Conservation (phyloP, 2,113 vertebrate genomes). For the Tetrao urogallus region DNA sequence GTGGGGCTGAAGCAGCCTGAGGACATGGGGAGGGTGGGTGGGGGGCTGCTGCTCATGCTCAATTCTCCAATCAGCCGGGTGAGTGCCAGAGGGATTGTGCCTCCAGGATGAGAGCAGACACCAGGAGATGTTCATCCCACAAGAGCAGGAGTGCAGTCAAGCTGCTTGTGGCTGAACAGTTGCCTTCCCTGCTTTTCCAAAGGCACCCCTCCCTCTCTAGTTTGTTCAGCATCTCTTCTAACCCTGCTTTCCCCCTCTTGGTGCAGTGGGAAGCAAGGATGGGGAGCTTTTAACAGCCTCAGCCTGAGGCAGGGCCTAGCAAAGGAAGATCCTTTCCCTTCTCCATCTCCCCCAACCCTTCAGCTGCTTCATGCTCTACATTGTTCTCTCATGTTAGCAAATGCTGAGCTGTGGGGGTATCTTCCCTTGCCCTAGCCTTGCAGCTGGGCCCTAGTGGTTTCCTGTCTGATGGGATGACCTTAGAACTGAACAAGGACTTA, state of each 20-base stretch:
- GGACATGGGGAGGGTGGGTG: neutral
- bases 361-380: neutral
- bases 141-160: neutral
- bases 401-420: neutral
- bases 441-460: neutral
- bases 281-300: slow-evolving; percentile 6
- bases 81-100: neutral
- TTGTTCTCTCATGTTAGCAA: slow-evolving; percentile 1
- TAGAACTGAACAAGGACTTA: neutral
- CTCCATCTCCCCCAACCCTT: neutral
- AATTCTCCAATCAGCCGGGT: neutral
- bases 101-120: slow-evolving; percentile 7
- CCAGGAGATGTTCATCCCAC: slow-evolving; percentile 9
- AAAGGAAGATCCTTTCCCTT: slow-evolving; percentile 10
- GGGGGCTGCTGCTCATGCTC: slow-evolving; percentile 28
- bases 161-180: slow-evolving; percentile 15
- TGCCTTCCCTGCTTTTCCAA: slow-evolving; percentile 56
- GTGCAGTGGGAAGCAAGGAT: neutral
- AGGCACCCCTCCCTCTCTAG: neutral
- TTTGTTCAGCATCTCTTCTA: slow-evolving; percentile 41
- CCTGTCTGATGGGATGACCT: neutral
- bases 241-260: slow-evolving; percentile 5
- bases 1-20: slow-evolving; percentile 8
- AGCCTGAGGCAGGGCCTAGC: slow-evolving; percentile 1
- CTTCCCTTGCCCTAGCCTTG: neutral